phyloP scores from a whole-genome alignment of 2,113 vertebrate genomes.

The Chaetorhynchus papuensis region DNA sequence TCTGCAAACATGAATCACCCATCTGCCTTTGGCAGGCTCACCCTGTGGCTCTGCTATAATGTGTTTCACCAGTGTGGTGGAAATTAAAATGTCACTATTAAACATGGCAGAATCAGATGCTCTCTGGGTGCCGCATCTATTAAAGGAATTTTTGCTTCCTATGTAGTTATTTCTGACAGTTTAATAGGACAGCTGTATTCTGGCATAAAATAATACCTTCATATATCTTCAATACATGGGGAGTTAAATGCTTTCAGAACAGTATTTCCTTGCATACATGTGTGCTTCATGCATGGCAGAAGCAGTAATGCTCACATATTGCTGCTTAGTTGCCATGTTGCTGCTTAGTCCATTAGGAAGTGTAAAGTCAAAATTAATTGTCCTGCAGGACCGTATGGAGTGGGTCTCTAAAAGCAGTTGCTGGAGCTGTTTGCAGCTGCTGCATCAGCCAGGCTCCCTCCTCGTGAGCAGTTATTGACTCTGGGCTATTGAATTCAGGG shows the following conservation, averaged over 20 bases:
- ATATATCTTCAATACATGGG: neutral
- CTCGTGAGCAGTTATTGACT: neutral
- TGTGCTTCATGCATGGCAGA: neutral
- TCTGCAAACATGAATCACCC: neutral
- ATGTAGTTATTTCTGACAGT: neutral
- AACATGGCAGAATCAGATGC: slow-evolving; percentile 40
- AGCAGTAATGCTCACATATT: neutral
- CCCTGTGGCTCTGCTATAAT: slow-evolving; percentile 19
- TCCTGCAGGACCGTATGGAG: neutral
- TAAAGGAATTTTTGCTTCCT: neutral
- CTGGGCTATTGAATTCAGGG: slow-evolving; percentile 15
- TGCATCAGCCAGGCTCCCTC: neutral
- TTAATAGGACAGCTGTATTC: slow-evolving; percentile 14
- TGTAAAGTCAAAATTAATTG: slow-evolving; percentile 21
- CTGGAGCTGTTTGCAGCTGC: neutral
- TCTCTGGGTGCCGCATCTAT: neutral
- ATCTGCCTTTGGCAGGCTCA: neutral
- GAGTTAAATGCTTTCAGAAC: neutral
- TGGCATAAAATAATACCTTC: neutral
- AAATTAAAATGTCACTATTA: slow-evolving; percentile 51
- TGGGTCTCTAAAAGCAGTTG: neutral
- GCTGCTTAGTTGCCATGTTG: neutral
- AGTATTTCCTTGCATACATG: neutral
- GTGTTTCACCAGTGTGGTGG: slow-evolving; percentile 11
- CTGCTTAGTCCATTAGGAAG: slow-evolving; percentile 16